Evolutionary conservation across 2,113 vertebrate genomes (phyloP), one percentile per base, ranked within the genome.

Genomic region (Capreolus pygargus): DNA sequence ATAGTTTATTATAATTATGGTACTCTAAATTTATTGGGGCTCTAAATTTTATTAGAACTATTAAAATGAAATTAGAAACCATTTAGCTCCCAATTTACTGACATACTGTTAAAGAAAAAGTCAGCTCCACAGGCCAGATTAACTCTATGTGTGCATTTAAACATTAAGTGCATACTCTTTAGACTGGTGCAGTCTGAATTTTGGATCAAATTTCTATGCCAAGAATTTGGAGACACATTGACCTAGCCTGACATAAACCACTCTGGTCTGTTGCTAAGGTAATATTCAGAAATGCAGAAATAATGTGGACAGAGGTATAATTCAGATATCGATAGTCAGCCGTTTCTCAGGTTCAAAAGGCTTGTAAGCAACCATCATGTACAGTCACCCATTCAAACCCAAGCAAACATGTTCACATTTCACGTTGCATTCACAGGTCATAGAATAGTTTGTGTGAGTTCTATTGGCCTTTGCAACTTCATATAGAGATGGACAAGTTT

Each of bases 31-130:
- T 55, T 96, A 93, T 47, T 89, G 64, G 64, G 57, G 21, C 36
- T 93, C 16, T 64, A 19, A 85, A 64, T 96, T 84, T 84, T 96
- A 96, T 78, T 89, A 78, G 54, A 89, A 93, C 11, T 47, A 84
- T 89, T 89, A 89, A 96, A 93, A 85, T 61, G 47, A 58, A 96
- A 64, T 89, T 93, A 55, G 12, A 78, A 93, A 89, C 45, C 76
- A 93, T 64, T 85, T 93, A 93, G 86, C 55, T 93, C 17, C 79
- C 30, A 85, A 64, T 78, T 93, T 84, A 89, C 55, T 61, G 54
- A 64, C 64, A 89, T 78, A 78, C 12, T 89, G 86, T 89, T 76
- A 36, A 88, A 88, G 54, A 86, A 96, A 83, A 85, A 78, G 55
- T 89, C n/a, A 61, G 76, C 28, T 76, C 60, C 50, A 47, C n/a